These are phyloP conservation scores for Carassius gibelio DNA, from an alignment of 2,113 vertebrate genomes.

Conservation along the genomic window DNA sequence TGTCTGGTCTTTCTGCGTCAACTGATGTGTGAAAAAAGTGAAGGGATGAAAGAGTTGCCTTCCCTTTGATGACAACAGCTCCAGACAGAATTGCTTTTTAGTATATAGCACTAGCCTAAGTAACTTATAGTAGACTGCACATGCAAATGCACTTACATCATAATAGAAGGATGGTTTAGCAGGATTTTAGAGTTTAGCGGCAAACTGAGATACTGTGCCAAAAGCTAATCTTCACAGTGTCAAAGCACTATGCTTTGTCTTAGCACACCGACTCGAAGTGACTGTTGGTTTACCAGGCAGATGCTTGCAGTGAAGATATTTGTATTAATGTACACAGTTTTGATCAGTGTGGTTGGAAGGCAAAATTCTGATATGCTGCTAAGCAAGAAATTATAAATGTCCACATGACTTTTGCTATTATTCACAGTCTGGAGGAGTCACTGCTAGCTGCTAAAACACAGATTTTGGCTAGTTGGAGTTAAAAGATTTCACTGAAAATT, in stretches of 20 bases:
- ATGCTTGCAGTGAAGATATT: background rate
- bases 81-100: background rate
- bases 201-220: background rate
- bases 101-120: background rate
- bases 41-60: background rate
- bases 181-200: background rate
- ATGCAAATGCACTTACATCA: background rate
- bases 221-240: background rate
- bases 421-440: background rate
- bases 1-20: background rate
- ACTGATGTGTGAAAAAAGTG: background rate
- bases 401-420: background rate
- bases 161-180: background rate
- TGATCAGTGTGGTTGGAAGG: background rate
- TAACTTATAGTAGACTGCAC: background rate
- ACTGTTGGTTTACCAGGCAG: background rate
- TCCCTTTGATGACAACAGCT: slow-evolving; percentile 3
- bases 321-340: background rate
- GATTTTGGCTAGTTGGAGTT: background rate
- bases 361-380: background rate
- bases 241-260: background rate
- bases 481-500: background rate
- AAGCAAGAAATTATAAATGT: background rate
- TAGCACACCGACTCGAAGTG: background rate
- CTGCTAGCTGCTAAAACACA: background rate